Conservation (phyloP, 2,797 vertebrate genomes). For the Ctenopoma kingsleyae region DNA sequence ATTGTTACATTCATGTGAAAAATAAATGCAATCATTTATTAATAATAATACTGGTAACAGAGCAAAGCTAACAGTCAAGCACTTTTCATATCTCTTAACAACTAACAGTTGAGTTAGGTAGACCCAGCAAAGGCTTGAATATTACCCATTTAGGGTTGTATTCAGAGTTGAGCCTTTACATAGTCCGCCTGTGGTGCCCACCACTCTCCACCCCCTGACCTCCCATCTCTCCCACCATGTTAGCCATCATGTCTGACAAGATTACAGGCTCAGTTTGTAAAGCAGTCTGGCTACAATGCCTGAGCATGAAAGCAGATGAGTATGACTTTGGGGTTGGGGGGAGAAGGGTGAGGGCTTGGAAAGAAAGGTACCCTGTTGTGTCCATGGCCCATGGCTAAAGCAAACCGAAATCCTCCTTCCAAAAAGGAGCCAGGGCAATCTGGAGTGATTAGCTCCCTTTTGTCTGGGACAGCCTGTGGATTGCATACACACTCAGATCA, state of each 20-base stretch:
- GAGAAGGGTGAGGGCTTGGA: conserved; percentile 46
- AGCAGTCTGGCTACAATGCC: conserved; percentile 60
- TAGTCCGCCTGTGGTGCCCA: conserved; percentile 34
- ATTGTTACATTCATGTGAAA: no score
- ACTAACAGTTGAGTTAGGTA: conserved; percentile 5
- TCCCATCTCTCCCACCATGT: conserved; percentile 64
- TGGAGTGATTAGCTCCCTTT: conserved; percentile 83
- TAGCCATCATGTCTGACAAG: conserved; percentile 82
- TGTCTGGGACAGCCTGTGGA: conserved; percentile 77
- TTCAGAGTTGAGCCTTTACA: conserved; percentile 32
- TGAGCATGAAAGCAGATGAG: conserved; percentile 71
- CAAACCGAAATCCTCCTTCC: conserved; percentile 66
- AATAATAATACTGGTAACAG: no score
- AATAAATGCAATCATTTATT: no score
- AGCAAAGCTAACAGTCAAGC: no score
- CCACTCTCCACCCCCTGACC: conserved; percentile 41
- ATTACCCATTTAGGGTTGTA: conserved; percentile 42
- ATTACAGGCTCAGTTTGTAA: conserved; percentile 83
- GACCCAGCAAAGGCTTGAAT: conserved; percentile 10
- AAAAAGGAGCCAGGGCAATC: conserved; percentile 81
- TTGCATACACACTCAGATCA: conserved; percentile 48
- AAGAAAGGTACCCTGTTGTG: conserved; percentile 71
- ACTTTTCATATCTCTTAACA: neutral
- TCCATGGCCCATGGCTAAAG: conserved; percentile 76
- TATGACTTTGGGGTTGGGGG: conserved; percentile 47